Base-by-base conservation (phyloP, 1,140 invertebrate species). In the Oryzaephilus surinamensis region DNA sequence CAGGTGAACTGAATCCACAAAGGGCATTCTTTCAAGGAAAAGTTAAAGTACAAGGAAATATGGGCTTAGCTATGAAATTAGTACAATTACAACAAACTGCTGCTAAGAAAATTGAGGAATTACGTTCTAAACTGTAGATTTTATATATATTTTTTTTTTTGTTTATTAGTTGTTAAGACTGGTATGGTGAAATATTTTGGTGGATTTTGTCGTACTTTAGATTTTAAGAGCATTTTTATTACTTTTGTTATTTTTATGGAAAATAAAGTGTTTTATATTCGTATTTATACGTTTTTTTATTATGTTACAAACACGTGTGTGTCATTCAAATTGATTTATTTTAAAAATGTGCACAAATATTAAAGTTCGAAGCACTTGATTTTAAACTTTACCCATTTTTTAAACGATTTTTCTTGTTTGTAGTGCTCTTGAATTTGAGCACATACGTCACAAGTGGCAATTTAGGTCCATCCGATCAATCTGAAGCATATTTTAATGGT, bases 21-120 rank as follows among this genome's bases (percentile, higher is more conserved):
- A 91, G 95, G 66, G 94, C 94, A 5, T 98, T 97, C 63, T 96
- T 97, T 74, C 90, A 96, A 67, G 93, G 92, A 12, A 96, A 96
- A 63, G 75, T 97, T 11, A 94, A 94, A 65, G 81, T 95, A 32
- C 82, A 92, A 61, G 95, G 94, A 26, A 97, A 97, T 56, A 94
- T 97, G 82, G 91, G 85, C 0, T 66, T 96, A 6, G 92, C 92
- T 3, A 86, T 97, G 85, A 97, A 94, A 62, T 63, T 97, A 18
- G 83, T 84, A 30, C 85, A 95, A 50, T 66, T 93, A 33, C 84
- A 90, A 53, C 76, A 76, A 42, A 71, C 73, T 1, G 79, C 81
- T 2, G 66, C 77, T 12, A 70, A 72, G 24, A 76, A 81, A 61
- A 84, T 86, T 52, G 81, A 79, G 44, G 64, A 73, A 18, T 68